Conservation (phyloP, 2,888 invertebrate species). For the Idaea straminata region DNA sequence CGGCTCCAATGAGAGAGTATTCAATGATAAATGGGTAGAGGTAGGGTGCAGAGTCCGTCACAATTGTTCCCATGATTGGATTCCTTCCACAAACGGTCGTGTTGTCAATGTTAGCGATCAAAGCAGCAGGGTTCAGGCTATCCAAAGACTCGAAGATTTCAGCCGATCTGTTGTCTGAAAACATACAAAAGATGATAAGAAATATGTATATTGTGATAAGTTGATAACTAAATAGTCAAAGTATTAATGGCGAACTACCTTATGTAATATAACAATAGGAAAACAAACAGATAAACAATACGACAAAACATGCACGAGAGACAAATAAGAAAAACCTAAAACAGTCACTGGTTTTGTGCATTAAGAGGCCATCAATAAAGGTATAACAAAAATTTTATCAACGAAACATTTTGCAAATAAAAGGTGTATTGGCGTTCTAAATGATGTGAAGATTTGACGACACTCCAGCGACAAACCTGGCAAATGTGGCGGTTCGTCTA, state of each 20-base stretch:
- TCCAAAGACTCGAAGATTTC: slow-evolving; percentile 81
- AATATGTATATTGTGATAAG: not conserved
- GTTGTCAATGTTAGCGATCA: slow-evolving; percentile 79
- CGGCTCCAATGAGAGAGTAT: slow-evolving; percentile 96
- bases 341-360: slow-evolving; percentile 19
- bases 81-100: slow-evolving; percentile 87
- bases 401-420: slow-evolving; percentile 51
- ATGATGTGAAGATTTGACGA: slow-evolving; percentile 59
- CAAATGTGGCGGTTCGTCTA: slow-evolving; percentile 76
- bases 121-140: slow-evolving; percentile 79
- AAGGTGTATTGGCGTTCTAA: slow-evolving; percentile 62
- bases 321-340: slow-evolving; percentile 28
- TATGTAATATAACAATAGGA: not conserved
- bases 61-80: slow-evolving; percentile 95
- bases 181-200: slow-evolving; percentile 16
- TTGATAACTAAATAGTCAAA: not conserved
- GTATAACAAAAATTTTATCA: slow-evolving; percentile 12
- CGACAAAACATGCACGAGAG: slow-evolving; percentile 35
- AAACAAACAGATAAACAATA: slow-evolving; percentile 15
- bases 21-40: slow-evolving; percentile 97
- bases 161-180: slow-evolving; percentile 66
- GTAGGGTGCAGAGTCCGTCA: slow-evolving; percentile 95
- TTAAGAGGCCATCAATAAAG: slow-evolving; percentile 18
- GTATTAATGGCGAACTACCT: not conserved
- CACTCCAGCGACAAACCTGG: slow-evolving; percentile 78